Conservation (phyloP, 2,113 vertebrate genomes). For the Tinamus guttatus region DNA sequence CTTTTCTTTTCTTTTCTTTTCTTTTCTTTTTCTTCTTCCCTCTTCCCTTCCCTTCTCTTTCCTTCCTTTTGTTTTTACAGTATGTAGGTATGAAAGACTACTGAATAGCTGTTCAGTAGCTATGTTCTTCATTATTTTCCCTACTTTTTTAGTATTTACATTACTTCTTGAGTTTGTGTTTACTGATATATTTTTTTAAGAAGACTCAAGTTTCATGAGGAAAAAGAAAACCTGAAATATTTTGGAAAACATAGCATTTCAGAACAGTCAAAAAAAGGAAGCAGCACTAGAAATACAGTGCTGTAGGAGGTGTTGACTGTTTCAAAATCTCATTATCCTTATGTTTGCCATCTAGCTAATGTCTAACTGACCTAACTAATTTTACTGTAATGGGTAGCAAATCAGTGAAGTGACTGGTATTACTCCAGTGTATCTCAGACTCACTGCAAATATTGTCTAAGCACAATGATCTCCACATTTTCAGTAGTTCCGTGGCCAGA, state of each 20-base stretch:
- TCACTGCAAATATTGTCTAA: not conserved
- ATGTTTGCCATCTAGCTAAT: not conserved
- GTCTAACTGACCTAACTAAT: not conserved
- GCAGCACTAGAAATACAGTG: not conserved
- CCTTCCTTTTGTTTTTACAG: not conserved
- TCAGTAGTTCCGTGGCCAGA: not conserved
- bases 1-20: too few species aligned
- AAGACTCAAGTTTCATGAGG: not conserved
- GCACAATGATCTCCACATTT: not conserved
- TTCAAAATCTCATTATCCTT: not conserved
- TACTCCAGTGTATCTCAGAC: not conserved
- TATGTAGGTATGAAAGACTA: not conserved
- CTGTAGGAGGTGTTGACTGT: not conserved
- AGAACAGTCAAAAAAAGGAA: not conserved
- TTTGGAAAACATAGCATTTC: not conserved
- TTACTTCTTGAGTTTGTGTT: not conserved
- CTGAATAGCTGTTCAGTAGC: not conserved
- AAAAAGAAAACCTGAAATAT: not conserved
- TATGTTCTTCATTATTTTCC: not conserved
- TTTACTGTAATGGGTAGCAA: not conserved
- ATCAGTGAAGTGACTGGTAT: not conserved
- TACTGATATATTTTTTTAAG: not conserved
- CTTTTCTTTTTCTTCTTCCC: too few species aligned
- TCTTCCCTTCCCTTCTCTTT: too few species aligned
- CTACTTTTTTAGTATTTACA: not conserved